Percentiles rank a stretch among this genome's conserved stretches.
Evolutionary conservation across 2,113 vertebrate genomes (phyloP).

Genomic region (Loxodonta africana): DNA sequence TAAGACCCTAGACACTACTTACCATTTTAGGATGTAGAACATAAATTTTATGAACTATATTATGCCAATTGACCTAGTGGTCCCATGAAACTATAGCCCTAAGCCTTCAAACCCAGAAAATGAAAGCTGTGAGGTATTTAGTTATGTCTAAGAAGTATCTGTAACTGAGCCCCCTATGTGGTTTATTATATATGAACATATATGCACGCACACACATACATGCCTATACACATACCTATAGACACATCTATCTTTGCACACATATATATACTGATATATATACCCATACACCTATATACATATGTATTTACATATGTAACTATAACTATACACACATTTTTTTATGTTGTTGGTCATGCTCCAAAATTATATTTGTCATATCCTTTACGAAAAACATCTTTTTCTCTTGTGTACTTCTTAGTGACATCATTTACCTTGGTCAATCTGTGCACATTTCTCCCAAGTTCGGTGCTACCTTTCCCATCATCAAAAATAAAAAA

Average conservation of each 20-base stretch:
- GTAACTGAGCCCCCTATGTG: too few species aligned
- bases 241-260: not conserved
- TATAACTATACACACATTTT: too few species aligned
- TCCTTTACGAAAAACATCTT: not conserved
- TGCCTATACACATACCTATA: not conserved
- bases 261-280: not conserved
- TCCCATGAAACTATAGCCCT: too few species aligned
- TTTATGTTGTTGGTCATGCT: not conserved
- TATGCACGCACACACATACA: not conserved
- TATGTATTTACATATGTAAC: too few species aligned
- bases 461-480: not conserved
- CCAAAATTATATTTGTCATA: not conserved
- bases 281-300: not conserved
- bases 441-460: not conserved
- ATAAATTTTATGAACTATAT: too few species aligned
- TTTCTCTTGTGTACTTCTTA: not conserved
- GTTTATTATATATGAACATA: not conserved
- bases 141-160: too few species aligned
- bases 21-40: too few species aligned
- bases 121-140: too few species aligned
- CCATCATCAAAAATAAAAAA: not conserved
- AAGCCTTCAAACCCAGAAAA: too few species aligned
- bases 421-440: not conserved
- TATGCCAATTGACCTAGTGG: too few species aligned
- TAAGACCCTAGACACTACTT: too few species aligned